phyloP scores from a whole-genome alignment of 2,113 vertebrate species.

The Boleophthalmus pectinirostris region DNA sequence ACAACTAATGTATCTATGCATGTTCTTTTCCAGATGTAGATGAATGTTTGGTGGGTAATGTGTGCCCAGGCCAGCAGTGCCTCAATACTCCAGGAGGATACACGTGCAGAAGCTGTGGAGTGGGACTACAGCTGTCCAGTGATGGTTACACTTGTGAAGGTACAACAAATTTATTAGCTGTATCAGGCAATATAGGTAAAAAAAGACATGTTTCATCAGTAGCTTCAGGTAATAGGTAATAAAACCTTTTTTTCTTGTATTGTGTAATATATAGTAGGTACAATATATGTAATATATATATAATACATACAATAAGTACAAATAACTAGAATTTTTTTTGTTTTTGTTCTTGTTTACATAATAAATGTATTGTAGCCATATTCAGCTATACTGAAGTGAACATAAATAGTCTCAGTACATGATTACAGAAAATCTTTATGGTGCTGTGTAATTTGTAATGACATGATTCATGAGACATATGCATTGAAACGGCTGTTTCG shows the following conservation, averaged over 20 bases:
- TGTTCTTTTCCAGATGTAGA: conserved; percentile 66
- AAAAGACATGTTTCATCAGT: too few species aligned
- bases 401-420: conserved; percentile 10
- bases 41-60: conserved; percentile 62
- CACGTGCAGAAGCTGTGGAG: conserved; percentile 74
- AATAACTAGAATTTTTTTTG: too few species aligned
- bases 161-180: conserved; percentile 33
- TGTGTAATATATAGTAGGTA: too few species aligned
- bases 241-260: too few species aligned
- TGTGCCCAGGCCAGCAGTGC: conserved; percentile 78
- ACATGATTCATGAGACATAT: conserved; percentile 69
- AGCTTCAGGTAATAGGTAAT: too few species aligned
- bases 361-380: not conserved
- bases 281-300: too few species aligned
- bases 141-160: conserved; percentile 76
- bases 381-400: not conserved
- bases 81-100: conserved; percentile 78
- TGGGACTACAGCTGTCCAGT: conserved; percentile 66
- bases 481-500: conserved; percentile 46
- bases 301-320: too few species aligned
- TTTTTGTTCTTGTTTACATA: too few species aligned
- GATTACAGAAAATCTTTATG: conserved; percentile 50
- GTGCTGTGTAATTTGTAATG: conserved; percentile 45
- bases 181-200: too few species aligned
- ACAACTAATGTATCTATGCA: conserved; percentile 48